Evolutionary conservation across 1,140 invertebrate species (phyloP).

Genomic region (Neodiprion pinetum): DNA sequence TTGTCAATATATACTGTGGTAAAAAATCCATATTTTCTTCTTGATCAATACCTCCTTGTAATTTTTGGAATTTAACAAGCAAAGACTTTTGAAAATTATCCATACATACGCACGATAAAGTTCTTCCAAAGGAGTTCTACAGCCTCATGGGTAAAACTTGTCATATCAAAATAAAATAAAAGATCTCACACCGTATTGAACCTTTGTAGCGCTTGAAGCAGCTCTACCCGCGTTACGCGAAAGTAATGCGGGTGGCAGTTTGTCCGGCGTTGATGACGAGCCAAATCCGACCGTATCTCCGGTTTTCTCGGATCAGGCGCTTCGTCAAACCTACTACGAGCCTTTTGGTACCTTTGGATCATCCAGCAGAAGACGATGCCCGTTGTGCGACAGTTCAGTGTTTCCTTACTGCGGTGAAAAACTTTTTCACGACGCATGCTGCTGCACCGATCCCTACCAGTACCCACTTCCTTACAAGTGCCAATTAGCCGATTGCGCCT

Average conservation of each 20-base stretch:
- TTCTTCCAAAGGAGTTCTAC: no score
- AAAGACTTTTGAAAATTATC: no score
- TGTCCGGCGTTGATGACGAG: no score
- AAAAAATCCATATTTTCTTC: no score
- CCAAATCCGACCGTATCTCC: background rate
- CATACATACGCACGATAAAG: no score
- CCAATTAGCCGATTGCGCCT: conserved; percentile 71
- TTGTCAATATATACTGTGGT: no score
- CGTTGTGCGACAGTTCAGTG: conserved; percentile 76
- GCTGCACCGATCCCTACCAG: conserved; percentile 63
- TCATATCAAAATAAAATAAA: background rate
- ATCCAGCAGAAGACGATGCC: conserved; percentile 60
- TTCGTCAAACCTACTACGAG: background rate
- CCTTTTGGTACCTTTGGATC: background rate
- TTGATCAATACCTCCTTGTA: no score
- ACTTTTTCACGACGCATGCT: conserved; percentile 77
- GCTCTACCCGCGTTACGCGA: background rate
- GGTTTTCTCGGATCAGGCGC: background rate
- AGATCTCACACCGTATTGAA: background rate
- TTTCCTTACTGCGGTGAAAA: conserved; percentile 78
- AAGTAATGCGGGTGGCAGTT: background rate
- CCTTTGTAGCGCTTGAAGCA: background rate
- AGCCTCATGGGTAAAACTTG: no score
- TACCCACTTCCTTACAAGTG: conserved; percentile 66
- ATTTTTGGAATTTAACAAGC: no score